Evolutionary conservation across 2,113 vertebrate species (phyloP).

Genomic region (rabbit (Oryctolagus cuniculus)): mOryCun1.1 NC_091435.1:114072001-114072500

Average conservation of each 20-base stretch:
- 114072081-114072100: too few species aligned
- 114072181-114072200: too few species aligned
- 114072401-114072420: neutral
- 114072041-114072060: neutral
- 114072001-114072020: neutral
- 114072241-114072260: too few species aligned
- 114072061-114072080: neutral
- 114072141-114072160: too few species aligned
- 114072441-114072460: neutral
- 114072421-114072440: neutral
- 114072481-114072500: neutral
- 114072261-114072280: too few species aligned
- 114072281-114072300: neutral
- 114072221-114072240: too few species aligned
- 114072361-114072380: neutral
- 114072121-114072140: too few species aligned
- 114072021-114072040: neutral
- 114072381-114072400: neutral
- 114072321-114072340: too few species aligned
- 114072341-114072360: neutral
- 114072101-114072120: too few species aligned
- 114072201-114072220: too few species aligned
- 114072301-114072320: too few species aligned
- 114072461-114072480: neutral
- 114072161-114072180: too few species aligned